Conservation (phyloP, 2,888 invertebrate species). For the Drosophila fungiperda region DNA sequence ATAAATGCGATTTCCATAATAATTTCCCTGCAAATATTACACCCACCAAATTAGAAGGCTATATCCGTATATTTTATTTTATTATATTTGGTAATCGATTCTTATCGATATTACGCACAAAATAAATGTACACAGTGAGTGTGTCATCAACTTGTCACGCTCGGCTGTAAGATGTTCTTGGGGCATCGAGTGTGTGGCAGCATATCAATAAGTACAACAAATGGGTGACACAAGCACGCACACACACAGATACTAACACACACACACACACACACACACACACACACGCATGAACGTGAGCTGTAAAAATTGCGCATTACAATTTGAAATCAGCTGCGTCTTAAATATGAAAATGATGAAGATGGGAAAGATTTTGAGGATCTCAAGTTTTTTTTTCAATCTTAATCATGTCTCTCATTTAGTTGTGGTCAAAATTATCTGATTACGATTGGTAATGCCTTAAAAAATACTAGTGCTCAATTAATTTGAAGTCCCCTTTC, state of each 20-base stretch:
- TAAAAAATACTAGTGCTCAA: background rate
- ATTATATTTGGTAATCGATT: background rate
- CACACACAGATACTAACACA: background rate
- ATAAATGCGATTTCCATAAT: background rate
- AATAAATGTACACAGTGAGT: background rate
- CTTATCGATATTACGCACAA: background rate
- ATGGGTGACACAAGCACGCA: background rate
- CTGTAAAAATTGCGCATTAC: constrained; percentile 46
- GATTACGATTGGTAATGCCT: background rate
- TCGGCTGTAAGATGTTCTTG: background rate
- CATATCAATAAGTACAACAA: background rate
- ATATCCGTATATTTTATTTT: background rate
- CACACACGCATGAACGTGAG: constrained; percentile 42
- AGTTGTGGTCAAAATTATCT: background rate
- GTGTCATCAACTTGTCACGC: background rate
- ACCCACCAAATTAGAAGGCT: background rate
- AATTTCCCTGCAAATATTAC: background rate
- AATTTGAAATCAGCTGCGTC: constrained; percentile 22
- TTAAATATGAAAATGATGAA: background rate
- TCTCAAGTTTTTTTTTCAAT: background rate
- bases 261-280: background rate
- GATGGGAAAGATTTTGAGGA: background rate
- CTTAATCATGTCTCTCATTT: background rate
- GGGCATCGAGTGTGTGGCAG: background rate
- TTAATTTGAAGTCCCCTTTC: background rate